Percentiles rank a stretch among this genome's conserved stretches.
Evolutionary conservation across 2,113 vertebrate genomes (phyloP).

Genomic region (Ploceus nigricollis): DNA sequence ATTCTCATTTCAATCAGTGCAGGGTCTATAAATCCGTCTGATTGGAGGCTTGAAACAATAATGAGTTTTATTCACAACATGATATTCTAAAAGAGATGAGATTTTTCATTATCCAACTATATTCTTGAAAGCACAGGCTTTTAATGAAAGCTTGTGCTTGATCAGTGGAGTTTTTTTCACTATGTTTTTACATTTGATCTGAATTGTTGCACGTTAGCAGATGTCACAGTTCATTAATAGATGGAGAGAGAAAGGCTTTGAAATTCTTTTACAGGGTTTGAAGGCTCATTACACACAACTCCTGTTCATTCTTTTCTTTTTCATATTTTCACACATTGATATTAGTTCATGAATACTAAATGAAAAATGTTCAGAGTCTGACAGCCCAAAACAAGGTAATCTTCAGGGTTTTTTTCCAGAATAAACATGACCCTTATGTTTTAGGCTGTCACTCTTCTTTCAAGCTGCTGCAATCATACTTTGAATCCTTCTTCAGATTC

Average conservation of each 20-base stretch:
- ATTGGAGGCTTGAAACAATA: background rate
- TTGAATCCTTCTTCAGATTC: background rate
- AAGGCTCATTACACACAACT: background rate
- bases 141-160: background rate
- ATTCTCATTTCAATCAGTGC: accelerated
- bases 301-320: background rate
- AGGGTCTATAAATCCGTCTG: background rate
- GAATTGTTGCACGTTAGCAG: background rate
- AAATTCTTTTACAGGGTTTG: background rate
- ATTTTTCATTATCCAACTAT: background rate
- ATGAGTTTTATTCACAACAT: background rate
- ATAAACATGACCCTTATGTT: background rate
- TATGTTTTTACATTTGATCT: background rate
- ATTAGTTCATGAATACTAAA: background rate
- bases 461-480: background rate
- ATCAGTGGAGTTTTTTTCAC: background rate
- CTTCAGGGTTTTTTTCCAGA: background rate
- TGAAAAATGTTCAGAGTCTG: background rate
- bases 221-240: background rate
- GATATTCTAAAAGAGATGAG: background rate
- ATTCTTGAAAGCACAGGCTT: background rate
- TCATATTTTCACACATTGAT: background rate
- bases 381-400: background rate
- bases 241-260: background rate
- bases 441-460: background rate